Evolutionary conservation across 2,797 vertebrate genomes (phyloP), one percentile per base, ranked within the genome.

Genomic region (Molothrus ater): DNA sequence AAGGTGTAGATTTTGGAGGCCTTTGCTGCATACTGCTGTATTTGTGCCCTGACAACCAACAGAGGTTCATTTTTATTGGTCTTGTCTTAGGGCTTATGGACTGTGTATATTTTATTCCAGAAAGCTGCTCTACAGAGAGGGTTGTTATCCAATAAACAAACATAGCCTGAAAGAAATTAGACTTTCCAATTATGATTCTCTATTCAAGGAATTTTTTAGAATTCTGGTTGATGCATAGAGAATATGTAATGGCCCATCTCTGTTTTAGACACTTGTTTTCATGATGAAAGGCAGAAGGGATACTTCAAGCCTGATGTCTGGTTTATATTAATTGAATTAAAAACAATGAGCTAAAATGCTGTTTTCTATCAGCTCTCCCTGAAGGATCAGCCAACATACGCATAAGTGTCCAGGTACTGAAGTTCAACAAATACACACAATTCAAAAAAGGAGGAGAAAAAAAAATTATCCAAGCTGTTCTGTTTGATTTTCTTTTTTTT

Each of bases 321-420:
- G 13, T 92, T 95, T 88, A 73, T 82, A 90, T 93, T 96, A 95
- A 95, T 90, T 73, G 60, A 86, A 81, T 92, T 88, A 50, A 92
- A 90, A 88, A 86, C 84, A 76, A 90, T 70, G 36, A 93, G 7
- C 17, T 88, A 38, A 95, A 94, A 69, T 72, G 53, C 26, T 86
- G 42, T 83, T 93, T 94, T 80, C 68, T 87, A 42, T 34, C n/a
- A 74, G 31, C 15, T 83, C n/a, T 86, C 36, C 42, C 43, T 56
- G 64, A 80, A 92, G 36, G 24, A 88, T 83, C 47, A 63, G 31
- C 38, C 71, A 50, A 54, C 31, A 8, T 60, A 47, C 13, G 34
- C 51, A 51, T 45, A 66, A 26, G n/a, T 76, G 13, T 36, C 69
- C 75, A 43, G 10, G 28, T 75, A 34, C 28, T 87, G 59, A 85